Evolutionary conservation across 2,797 vertebrate genomes (phyloP).

Genomic region (Anableps anableps): DNA sequence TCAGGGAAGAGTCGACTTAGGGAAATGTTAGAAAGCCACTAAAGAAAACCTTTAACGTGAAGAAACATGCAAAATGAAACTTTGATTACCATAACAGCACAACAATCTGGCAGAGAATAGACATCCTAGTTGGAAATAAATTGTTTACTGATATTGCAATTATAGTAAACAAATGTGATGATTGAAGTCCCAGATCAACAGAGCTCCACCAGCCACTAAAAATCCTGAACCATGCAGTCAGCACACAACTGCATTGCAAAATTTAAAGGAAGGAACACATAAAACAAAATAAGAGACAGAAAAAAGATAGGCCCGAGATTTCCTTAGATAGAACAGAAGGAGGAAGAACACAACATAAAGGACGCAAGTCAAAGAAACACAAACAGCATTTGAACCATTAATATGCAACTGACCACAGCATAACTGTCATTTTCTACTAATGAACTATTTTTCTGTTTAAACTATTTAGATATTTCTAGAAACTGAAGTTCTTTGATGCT

Average conservation of each 20-base stretch:
- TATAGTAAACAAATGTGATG: neutral
- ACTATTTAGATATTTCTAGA: neutral
- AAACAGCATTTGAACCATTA: neutral
- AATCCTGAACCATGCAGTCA: neutral
- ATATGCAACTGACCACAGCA: neutral
- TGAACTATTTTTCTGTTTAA: neutral
- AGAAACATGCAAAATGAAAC: too few species aligned
- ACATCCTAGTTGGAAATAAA: neutral
- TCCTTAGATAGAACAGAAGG: neutral
- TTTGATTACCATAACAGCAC: neutral
- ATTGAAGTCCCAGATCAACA: neutral
- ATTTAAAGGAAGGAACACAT: neutral
- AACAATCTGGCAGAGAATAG: neutral
- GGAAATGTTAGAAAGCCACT: neutral
- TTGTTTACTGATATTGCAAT: neutral
- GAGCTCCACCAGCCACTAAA: neutral
- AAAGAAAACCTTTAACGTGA: neutral
- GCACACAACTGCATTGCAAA: neutral
- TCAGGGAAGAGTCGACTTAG: neutral
- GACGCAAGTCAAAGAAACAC: neutral
- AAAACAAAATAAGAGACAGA: neutral
- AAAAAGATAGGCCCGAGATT: neutral
- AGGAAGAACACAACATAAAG: neutral
- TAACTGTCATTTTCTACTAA: neutral
- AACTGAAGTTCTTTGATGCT: neutral